Evolutionary conservation across 2,113 vertebrate species (phyloP), one percentile per base, ranked within the genome.

Genomic region (Ochotona curzoniae): DNA sequence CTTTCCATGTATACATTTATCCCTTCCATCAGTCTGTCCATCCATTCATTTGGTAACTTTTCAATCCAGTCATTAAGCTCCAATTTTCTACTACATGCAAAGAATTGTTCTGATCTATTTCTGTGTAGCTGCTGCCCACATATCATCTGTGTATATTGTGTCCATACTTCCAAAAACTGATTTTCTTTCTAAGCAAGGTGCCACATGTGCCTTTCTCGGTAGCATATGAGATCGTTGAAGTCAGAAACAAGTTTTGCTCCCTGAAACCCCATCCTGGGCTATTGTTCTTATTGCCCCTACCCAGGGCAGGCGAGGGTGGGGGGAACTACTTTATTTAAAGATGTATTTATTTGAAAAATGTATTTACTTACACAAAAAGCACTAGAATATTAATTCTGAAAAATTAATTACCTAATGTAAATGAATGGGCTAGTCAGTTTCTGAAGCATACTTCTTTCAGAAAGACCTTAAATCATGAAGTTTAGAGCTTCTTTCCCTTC

Each of bases 391-490:
- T 90, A 88, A 83, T 87, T 94, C 78, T 94, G 47, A 92, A 89
- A 96, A 94, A 90, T 80, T 90, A 95, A 95, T 85, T 90, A 64
- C 32, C 90, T 88, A 61, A 67, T 47, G 17, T 49, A 95, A 96
- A 89, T 63, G 54, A 95, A 81, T 67, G 38, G 21, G 14, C 87
- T 91, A 76, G 87, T 74, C 71, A 82, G 21, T 71, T 86, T 95
- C 80, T 71, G 60, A 91, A 87, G n/a, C 79, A 75, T 87, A 87
- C 73, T 91, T 93, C 74, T 95, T 91, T 63, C 91, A 91, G 51
- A 47, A 21, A 95, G 60, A 93, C 87, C 89, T 91, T 90, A 86
- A 87, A 85, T 93, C 84, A 85, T 94, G 81, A 92, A 94, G 35
- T 85, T 89, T 47, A 91, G 32, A 79, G 51, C 8, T 63, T 71